A percentile compares a stretch with the other conserved stretches of the same genome.
Conservation (phyloP, 2,113 vertebrate genomes). For the Athene noctua region DNA sequence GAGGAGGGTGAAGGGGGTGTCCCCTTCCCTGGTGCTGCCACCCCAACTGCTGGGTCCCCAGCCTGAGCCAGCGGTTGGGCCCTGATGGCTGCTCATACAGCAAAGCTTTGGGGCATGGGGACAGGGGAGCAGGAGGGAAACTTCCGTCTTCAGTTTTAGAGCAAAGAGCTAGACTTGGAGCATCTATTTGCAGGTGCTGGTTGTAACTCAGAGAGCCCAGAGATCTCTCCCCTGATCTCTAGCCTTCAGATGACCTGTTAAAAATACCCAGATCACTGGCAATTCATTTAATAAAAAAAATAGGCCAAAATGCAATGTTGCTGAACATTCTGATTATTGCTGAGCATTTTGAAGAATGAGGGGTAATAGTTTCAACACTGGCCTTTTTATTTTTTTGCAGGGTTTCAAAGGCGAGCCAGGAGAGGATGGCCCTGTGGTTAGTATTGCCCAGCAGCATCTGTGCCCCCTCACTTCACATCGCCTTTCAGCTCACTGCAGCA, state of each 20-base stretch:
- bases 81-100: neutral
- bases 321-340: neutral
- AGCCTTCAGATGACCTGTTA: neutral
- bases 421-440: slow-evolving; percentile 78
- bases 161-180: neutral
- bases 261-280: neutral
- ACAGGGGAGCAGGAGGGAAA: neutral
- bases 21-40: neutral
- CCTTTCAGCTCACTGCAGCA: neutral
- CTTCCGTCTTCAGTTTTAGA: neutral
- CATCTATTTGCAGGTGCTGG: neutral
- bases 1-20: neutral
- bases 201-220: neutral
- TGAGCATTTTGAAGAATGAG: neutral
- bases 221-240: neutral
- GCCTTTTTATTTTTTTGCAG: slow-evolving; percentile 20
- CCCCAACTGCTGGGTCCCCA: neutral
- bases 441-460: neutral
- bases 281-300: neutral
- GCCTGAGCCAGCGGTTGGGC: neutral
- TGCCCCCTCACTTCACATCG: neutral
- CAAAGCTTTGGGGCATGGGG: neutral
- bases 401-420: slow-evolving; percentile 81
- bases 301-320: rapidly evolving
- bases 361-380: neutral